Evolutionary conservation across 30 jellyfish, hydroid and myxozoan species (phyloP).

Genomic region (Haliclystus octoradiatus): DNA sequence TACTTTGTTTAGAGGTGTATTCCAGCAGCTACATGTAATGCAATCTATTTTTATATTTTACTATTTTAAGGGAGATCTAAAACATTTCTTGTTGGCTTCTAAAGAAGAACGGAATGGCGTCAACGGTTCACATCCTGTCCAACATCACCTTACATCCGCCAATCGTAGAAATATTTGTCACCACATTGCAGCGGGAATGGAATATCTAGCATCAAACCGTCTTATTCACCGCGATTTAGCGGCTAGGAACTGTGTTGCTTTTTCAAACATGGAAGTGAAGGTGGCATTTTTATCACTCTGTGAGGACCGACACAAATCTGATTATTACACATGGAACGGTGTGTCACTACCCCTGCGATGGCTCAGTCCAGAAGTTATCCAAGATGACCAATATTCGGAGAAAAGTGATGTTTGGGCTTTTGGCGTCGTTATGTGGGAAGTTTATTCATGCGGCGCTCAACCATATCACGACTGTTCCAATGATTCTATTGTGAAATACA

Average conservation of each 20-base stretch:
- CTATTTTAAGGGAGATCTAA: conserved; percentile 69
- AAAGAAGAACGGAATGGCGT: conserved; percentile 4
- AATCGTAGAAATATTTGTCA: conserved; percentile 30
- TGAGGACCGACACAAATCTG: conserved; percentile 56
- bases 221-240: conserved; percentile 91
- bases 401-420: conserved; percentile 96
- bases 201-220: conserved; percentile 54
- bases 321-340: conserved; percentile 48
- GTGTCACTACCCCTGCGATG: conserved; percentile 80
- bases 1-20: too few species aligned
- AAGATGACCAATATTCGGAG: conserved; percentile 63
- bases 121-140: background rate
- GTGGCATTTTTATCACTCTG: conserved; percentile 87
- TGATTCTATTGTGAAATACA: conserved; percentile 47
- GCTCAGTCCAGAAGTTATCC: conserved; percentile 86
- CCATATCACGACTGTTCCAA: conserved; percentile 56
- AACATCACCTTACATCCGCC: conserved; percentile 11
- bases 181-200: conserved; percentile 82
- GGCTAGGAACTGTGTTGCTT: conserved; percentile 80
- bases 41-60: background rate
- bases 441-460: conserved; percentile 40
- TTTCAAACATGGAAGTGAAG: conserved; percentile 48
- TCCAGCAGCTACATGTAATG: background rate
- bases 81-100: conserved; percentile 19
- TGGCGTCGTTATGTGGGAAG: conserved; percentile 87